These are phyloP conservation scores for Dolichallabes microphthalmus DNA, from an alignment of 2,113 vertebrate genomes.

Conservation along the genomic window DNA sequence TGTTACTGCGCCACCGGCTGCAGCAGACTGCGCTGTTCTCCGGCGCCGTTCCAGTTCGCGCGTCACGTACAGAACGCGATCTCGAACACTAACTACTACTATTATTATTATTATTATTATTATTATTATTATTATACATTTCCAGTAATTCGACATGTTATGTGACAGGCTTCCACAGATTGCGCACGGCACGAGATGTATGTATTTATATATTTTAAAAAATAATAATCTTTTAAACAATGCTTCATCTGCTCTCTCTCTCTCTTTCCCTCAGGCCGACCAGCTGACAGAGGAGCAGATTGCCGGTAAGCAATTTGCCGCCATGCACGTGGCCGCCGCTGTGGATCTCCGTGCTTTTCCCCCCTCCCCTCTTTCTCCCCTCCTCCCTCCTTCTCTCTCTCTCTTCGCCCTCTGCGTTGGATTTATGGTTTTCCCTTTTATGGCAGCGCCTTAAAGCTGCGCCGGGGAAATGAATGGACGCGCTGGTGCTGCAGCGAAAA, in stretches of 20 bases:
- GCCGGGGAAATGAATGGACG: constrained; percentile 67
- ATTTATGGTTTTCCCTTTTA: constrained; percentile 76
- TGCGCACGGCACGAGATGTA: not conserved
- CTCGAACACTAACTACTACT: too few species aligned
- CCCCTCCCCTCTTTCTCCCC: not conserved
- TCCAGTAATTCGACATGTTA: not conserved
- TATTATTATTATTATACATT: too few species aligned
- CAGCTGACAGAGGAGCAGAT: constrained; percentile 99
- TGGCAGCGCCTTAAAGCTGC: constrained; percentile 62
- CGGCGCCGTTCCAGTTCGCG: not conserved
- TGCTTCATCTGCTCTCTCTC: not conserved
- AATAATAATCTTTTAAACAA: too few species aligned
- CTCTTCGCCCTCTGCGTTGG: constrained; percentile 55
- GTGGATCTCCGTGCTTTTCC: constrained; percentile 58
- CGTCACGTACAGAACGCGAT: not conserved
- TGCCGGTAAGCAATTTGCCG: constrained; percentile 83
- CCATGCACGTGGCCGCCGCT: constrained; percentile 52
- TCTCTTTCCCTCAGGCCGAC: constrained; percentile 84
- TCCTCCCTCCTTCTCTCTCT: constrained; percentile 20
- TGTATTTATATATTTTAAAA: too few species aligned
- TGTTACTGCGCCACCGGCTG: constrained; percentile 39
- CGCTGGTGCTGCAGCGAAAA: constrained; percentile 48
- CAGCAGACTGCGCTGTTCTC: constrained; percentile 14
- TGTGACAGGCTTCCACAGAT: not conserved
- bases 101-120: too few species aligned